A percentile compares a stretch with the other conserved stretches of the same genome.
Evolutionary conservation across 2,113 vertebrate genomes (phyloP).

Genomic region (Euleptes europaea): DNA sequence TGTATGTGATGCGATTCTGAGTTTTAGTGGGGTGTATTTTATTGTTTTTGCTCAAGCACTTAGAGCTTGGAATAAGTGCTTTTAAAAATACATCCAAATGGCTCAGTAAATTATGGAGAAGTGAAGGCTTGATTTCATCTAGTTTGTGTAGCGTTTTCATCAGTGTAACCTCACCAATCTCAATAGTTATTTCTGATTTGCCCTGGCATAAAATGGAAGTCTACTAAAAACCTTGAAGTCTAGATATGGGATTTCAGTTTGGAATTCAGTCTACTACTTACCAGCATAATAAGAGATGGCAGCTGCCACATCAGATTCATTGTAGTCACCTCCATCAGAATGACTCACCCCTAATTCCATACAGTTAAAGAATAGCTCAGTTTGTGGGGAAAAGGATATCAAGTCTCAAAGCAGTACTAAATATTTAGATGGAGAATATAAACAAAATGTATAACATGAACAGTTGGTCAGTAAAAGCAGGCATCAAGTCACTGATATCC

Average conservation of each 20-base stretch:
- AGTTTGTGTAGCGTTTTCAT: neutral
- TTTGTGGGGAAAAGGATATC: neutral
- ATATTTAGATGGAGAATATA: neutral
- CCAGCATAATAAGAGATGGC: neutral
- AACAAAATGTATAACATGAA: too few species aligned
- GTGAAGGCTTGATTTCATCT: neutral
- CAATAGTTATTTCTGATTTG: neutral
- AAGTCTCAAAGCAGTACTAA: neutral
- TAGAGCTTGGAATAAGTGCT: slow-evolving; percentile 1
- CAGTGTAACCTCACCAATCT: neutral
- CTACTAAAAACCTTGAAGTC: neutral
- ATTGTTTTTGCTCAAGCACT: slow-evolving; percentile 1
- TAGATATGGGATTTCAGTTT: neutral
- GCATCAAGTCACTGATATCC: too few species aligned
- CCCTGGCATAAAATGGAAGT: neutral
- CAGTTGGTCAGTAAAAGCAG: neutral
- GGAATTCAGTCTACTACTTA: neutral
- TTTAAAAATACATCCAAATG: slow-evolving; percentile 17
- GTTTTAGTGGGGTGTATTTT: slow-evolving; percentile 12
- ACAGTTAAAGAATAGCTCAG: neutral
- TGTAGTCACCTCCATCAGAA: neutral
- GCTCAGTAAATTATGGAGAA: slow-evolving; percentile 5
- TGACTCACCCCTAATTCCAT: neutral
- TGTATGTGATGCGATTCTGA: slow-evolving; percentile 11
- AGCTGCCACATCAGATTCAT: neutral